Percentiles rank a stretch among this genome's conserved stretches.
phyloP scores from a whole-genome alignment of 2,797 vertebrate species.

The Florisuga fusca region DNA sequence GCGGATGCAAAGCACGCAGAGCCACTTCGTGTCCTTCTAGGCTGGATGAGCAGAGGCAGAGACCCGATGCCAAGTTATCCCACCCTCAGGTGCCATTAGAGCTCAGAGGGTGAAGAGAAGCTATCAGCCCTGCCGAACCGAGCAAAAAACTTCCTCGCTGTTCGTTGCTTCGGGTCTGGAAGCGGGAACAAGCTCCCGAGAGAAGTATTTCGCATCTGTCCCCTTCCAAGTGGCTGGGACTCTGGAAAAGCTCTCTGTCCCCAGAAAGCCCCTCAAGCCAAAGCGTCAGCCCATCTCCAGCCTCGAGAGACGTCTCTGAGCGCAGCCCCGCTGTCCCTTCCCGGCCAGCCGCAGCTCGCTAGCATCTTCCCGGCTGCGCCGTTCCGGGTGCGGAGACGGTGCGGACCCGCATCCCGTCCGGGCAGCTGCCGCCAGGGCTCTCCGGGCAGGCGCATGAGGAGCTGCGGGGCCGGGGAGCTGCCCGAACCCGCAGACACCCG shows the following conservation, averaged over 20 bases:
- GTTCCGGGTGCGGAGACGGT: neutral
- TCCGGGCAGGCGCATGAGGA: neutral
- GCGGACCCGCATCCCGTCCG: neutral
- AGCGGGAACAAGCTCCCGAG: neutral
- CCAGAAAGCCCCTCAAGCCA: neutral
- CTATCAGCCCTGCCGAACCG: neutral
- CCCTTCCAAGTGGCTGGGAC: neutral
- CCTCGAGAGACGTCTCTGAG: neutral
- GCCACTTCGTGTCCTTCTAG: neutral
- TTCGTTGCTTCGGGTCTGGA: neutral
- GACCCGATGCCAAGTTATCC: neutral
- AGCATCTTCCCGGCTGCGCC: neutral
- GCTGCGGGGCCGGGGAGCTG: neutral
- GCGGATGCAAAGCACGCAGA: neutral
- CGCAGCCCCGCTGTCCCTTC: neutral
- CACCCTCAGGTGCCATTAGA: neutral
- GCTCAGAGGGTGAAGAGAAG: neutral
- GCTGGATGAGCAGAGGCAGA: neutral
- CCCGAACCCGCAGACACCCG: neutral
- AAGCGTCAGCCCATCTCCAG: neutral
- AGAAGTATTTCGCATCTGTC: neutral
- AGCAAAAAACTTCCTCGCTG: slow-evolving; percentile 41
- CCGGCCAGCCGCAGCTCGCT: neutral
- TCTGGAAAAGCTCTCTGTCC: neutral
- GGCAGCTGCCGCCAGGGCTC: neutral